phyloP scores from a whole-genome alignment of 2,888 invertebrate genomes.

The Stomorhina lunata region DNA sequence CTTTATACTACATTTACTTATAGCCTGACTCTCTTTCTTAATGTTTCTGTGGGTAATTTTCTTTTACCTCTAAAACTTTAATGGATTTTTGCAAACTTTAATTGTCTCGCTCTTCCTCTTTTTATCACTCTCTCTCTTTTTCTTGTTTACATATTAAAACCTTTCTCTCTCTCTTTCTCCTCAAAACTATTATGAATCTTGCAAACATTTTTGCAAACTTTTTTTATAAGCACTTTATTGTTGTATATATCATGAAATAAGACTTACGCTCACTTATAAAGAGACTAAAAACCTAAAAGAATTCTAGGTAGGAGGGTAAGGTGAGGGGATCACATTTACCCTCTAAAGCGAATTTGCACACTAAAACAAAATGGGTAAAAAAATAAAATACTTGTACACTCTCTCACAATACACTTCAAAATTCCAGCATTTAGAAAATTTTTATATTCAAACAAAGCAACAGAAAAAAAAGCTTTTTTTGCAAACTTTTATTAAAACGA shows the following conservation, averaged over 20 bases:
- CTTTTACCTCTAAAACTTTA: too few relatives aligned
- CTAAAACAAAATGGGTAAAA: constrained; percentile 72
- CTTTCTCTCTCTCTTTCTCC: background rate
- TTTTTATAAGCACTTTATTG: constrained; percentile 10
- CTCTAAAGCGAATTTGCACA: constrained; percentile 75
- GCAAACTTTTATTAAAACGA: constrained; percentile 32
- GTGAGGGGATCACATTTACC: constrained; percentile 27
- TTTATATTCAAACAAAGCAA: background rate
- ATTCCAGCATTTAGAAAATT: constrained; percentile 57
- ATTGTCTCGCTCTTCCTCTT: background rate
- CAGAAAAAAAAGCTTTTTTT: constrained; percentile 41
- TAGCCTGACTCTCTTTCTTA: background rate
- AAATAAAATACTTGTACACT: constrained; percentile 70
- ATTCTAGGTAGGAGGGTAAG: background rate
- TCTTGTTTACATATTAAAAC: background rate
- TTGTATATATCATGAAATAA: too few relatives aligned
- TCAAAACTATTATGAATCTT: constrained; percentile 24
- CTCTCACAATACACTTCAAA: background rate
- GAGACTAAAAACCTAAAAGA: too few relatives aligned
- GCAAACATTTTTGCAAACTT: constrained; percentile 59
- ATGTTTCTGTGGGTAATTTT: too few relatives aligned
- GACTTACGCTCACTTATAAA: too few relatives aligned
- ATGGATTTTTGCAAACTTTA: too few relatives aligned
- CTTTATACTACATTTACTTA: background rate
- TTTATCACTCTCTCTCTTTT: background rate